Evolutionary conservation across 92 coral and sea anemone species (phyloP).

Genomic region (Parazoanthus swiftii): DNA sequence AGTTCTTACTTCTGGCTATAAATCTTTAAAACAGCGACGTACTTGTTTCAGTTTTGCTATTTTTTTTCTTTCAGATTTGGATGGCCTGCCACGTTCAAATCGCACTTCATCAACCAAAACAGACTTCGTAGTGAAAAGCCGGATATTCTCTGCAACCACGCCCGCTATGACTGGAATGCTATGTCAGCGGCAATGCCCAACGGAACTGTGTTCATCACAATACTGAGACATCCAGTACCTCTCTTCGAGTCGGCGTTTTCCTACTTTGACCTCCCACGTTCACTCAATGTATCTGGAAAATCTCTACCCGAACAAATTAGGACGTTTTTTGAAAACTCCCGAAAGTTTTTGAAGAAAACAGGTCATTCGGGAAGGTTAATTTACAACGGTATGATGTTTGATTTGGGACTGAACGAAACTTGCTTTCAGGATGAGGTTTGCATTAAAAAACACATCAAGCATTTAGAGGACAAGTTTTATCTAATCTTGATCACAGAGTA

Average conservation of each 20-base stretch:
- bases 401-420: slow-evolving; percentile 16
- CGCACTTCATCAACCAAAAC: slow-evolving; percentile 10
- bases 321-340: slow-evolving; percentile 7
- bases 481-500: slow-evolving; percentile 25
- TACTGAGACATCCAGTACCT: slow-evolving; percentile 22
- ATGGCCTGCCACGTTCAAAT: slow-evolving; percentile 27
- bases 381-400: slow-evolving; percentile 39
- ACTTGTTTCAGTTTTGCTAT: too few relatives aligned
- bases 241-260: slow-evolving; percentile 21
- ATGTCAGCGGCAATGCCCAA: slow-evolving; percentile 34
- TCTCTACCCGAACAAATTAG: slow-evolving; percentile 12
- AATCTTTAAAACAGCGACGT: too few relatives aligned
- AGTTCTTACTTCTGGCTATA: too few relatives aligned
- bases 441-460: slow-evolving; percentile 22
- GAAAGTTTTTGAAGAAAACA: neutral
- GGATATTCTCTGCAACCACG: slow-evolving; percentile 35
- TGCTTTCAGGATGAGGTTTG: slow-evolving; percentile 2
- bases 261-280: slow-evolving; percentile 18
- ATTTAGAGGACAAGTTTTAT: slow-evolving; percentile 28
- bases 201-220: slow-evolving; percentile 25
- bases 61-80: slow-evolving; percentile 18
- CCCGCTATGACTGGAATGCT: slow-evolving; percentile 32
- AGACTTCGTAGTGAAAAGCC: slow-evolving; percentile 26
- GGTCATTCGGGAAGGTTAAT: neutral
- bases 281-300: neutral